These are phyloP conservation scores for Eudyptes chrysolophus DNA, from an alignment of 2,113 vertebrate species.

Conservation along the genomic window DNA sequence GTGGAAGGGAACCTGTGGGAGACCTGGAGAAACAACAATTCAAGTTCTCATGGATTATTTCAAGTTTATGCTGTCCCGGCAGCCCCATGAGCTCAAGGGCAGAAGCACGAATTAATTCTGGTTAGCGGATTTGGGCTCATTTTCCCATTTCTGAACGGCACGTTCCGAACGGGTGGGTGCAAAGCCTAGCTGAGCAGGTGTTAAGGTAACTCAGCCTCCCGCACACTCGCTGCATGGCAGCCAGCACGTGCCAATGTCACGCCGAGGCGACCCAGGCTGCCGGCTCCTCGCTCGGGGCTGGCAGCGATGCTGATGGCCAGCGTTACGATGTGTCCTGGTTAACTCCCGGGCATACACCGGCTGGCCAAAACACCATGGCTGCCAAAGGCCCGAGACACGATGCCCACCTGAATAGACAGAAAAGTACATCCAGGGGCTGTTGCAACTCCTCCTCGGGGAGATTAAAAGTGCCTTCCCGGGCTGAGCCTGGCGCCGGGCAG, in stretches of 20 bases:
- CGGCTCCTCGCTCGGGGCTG: neutral
- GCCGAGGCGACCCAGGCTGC: neutral
- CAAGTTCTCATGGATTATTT: neutral
- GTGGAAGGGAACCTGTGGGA: conserved; percentile 88
- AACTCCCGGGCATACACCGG: neutral
- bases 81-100: neutral
- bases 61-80: accelerated
- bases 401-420: neutral
- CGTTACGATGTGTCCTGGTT: no score
- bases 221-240: accelerated
- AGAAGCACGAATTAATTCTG: accelerated
- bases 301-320: neutral
- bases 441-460: neutral
- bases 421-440: neutral
- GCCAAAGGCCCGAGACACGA: neutral
- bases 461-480: neutral
- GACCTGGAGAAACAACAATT: conserved; percentile 75
- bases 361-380: neutral
- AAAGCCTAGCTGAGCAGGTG: neutral
- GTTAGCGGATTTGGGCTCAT: accelerated
- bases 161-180: no score
- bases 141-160: neutral
- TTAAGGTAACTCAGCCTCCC: neutral
- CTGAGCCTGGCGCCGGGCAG: neutral
- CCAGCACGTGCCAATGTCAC: neutral